Percentiles rank a stretch among this genome's conserved stretches.
Conservation (phyloP, 2,888 invertebrate species). For the Dolichopus griseipennis region DNA sequence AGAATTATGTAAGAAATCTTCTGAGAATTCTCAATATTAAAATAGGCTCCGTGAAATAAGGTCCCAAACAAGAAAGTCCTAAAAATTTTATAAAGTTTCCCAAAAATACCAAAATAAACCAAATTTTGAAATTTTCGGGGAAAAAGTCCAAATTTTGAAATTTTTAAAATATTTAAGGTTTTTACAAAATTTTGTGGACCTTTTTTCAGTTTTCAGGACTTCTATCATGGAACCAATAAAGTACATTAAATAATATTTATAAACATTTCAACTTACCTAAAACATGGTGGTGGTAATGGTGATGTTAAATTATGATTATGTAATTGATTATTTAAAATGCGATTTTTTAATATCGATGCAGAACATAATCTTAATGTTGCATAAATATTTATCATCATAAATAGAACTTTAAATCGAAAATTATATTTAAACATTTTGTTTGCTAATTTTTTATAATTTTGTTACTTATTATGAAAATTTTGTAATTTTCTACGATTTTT, state of each 20-base stretch:
- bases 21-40: too few relatives aligned
- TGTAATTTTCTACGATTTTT: background rate
- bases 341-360: background rate
- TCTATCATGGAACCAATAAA: too few relatives aligned
- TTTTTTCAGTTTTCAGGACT: too few relatives aligned
- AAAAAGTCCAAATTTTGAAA: too few relatives aligned
- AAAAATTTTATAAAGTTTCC: too few relatives aligned
- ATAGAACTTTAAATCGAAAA: background rate
- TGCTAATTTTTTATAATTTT: background rate
- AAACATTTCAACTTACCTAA: background rate
- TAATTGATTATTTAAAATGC: background rate
- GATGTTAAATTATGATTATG: background rate
- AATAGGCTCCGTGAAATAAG: too few relatives aligned
- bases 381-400: background rate
- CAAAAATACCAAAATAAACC: too few relatives aligned
- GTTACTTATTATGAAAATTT: background rate
- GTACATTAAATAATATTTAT: background rate
- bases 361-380: background rate
- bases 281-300: background rate
- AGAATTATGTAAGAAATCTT: too few relatives aligned
- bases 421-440: background rate
- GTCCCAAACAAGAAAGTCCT: too few relatives aligned
- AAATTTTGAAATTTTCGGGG: too few relatives aligned
- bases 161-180: too few relatives aligned
- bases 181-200: too few relatives aligned